Conservation (phyloP, 1,140 invertebrate genomes). For the Dreissena polymorpha region DNA sequence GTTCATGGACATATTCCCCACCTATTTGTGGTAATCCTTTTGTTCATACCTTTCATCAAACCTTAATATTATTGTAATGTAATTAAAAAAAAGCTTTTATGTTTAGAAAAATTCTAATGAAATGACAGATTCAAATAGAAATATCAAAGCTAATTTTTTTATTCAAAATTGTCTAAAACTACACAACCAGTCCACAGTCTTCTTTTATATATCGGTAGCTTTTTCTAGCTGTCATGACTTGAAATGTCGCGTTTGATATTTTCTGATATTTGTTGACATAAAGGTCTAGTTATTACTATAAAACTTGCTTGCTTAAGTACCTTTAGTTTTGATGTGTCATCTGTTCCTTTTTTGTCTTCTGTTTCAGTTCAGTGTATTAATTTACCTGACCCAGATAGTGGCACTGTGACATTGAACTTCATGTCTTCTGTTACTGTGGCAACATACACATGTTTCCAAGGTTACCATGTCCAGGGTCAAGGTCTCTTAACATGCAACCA, state of each 20-base stretch:
- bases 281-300: too few relatives aligned
- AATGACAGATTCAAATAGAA: too few relatives aligned
- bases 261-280: neutral
- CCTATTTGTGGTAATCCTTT: constrained; percentile 29
- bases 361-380: constrained; percentile 23
- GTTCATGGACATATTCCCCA: constrained; percentile 21
- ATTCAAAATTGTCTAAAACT: too few relatives aligned
- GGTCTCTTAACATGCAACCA: constrained; percentile 11
- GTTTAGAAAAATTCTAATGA: too few relatives aligned
- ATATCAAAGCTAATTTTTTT: too few relatives aligned
- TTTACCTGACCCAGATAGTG: constrained; percentile 43
- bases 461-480: constrained; percentile 26
- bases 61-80: neutral
- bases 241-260: neutral
- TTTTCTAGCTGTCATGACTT: neutral
- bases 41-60: neutral
- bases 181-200: too few relatives aligned
- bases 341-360: neutral
- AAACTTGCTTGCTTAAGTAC: too few relatives aligned
- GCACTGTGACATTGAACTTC: constrained; percentile 24
- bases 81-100: neutral
- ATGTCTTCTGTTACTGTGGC: constrained; percentile 19
- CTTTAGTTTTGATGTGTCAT: too few relatives aligned
- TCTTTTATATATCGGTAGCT: too few relatives aligned
- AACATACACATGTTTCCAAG: constrained; percentile 15